Percentiles rank a stretch among this genome's conserved stretches.
Evolutionary conservation across 2,797 vertebrate genomes (phyloP).

Genomic region (Labroides dimidiatus): DNA sequence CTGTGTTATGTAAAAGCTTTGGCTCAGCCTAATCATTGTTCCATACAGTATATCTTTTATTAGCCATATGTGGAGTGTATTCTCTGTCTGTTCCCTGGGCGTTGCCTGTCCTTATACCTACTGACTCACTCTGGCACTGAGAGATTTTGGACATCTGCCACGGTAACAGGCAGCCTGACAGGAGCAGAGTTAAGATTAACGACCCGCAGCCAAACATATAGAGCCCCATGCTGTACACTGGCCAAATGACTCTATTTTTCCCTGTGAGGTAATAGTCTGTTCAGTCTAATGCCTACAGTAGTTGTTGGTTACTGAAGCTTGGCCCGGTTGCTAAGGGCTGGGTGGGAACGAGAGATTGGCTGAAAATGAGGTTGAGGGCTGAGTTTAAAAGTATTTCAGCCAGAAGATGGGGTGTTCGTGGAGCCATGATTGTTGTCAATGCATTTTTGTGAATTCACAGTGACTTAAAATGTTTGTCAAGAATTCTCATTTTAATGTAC

Average conservation of each 20-base stretch:
- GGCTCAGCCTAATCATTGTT: conserved; percentile 25
- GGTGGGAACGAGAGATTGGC: conserved; percentile 55
- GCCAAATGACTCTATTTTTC: conserved; percentile 80
- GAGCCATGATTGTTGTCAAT: conserved; percentile 34
- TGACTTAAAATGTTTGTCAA: conserved; percentile 2
- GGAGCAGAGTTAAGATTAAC: conserved; percentile 77
- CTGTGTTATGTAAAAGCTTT: conserved; percentile 22
- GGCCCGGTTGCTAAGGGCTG: conserved; percentile 50
- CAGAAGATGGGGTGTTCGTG: conserved; percentile 24
- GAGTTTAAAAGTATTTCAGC: conserved; percentile 20
- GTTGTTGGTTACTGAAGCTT: conserved; percentile 66
- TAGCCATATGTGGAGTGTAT: conserved; percentile 39
- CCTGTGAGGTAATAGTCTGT: conserved; percentile 81
- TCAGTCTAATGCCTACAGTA: conserved; percentile 70
- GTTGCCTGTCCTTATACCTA: conserved; percentile 59
- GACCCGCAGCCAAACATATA: conserved; percentile 69
- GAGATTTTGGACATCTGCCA: conserved; percentile 65
- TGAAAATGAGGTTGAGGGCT: conserved; percentile 44
- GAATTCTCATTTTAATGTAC: not conserved
- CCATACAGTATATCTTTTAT: conserved; percentile 48
- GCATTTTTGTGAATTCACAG: conserved; percentile 35
- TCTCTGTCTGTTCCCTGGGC: conserved; percentile 48
- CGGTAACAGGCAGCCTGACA: conserved; percentile 69
- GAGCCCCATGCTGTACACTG: conserved; percentile 66
- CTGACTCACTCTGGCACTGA: conserved; percentile 64